phyloP scores from a whole-genome alignment of 2,797 vertebrate species.

The Chelon labrosus region DNA sequence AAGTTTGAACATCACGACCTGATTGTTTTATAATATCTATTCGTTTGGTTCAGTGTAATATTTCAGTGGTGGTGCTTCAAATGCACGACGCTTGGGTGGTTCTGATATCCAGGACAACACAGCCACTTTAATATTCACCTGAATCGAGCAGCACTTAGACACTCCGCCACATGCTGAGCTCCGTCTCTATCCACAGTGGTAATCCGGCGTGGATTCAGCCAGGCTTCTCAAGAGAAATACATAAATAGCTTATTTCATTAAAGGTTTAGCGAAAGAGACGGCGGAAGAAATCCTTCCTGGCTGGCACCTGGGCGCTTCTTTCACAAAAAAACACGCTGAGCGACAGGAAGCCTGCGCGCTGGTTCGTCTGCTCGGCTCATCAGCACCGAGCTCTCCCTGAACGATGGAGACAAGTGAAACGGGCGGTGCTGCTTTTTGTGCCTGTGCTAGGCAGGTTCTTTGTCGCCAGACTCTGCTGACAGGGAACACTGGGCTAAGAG shows the following conservation, averaged over 20 bases:
- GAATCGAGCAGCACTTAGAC: background rate
- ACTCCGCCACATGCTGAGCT: conserved; percentile 12
- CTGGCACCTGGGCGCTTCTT: conserved; percentile 13
- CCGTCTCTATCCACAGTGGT: background rate
- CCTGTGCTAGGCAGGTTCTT: background rate
- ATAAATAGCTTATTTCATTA: conserved; percentile 29
- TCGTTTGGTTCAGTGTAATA: too few species aligned
- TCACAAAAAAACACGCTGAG: conserved; percentile 24
- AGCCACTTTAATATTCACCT: too few species aligned
- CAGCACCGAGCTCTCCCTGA: conserved; percentile 1
- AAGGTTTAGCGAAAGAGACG: conserved; percentile 42
- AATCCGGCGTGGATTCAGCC: background rate
- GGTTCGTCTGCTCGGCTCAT: conserved; percentile 25
- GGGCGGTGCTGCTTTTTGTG: conserved; percentile 8
- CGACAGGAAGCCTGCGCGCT: conserved; percentile 12
- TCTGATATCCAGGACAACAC: too few species aligned
- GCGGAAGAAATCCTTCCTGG: conserved; percentile 8
- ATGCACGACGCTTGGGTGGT: too few species aligned
- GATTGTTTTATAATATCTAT: too few species aligned
- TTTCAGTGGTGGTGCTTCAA: too few species aligned
- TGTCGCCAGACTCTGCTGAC: background rate
- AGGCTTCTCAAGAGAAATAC: conserved; percentile 8
- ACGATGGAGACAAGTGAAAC: background rate
- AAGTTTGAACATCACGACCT: background rate
- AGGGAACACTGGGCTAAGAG: background rate